Evolutionary conservation across 2,888 invertebrate genomes (phyloP).

Genomic region (Trissolcus brochymenae): DNA sequence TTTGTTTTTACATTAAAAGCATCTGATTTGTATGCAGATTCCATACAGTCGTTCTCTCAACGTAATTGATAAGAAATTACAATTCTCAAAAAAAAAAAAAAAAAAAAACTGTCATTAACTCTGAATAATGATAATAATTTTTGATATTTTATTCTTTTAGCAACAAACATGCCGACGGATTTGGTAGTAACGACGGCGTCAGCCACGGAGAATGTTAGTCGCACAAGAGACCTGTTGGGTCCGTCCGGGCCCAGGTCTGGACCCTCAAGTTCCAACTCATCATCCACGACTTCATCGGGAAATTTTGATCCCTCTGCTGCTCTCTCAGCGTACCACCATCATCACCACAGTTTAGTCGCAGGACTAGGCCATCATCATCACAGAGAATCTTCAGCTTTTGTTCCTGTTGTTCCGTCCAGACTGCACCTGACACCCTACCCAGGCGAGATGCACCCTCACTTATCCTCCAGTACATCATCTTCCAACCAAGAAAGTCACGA

Average conservation of each 20-base stretch:
- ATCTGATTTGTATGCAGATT: too few relatives aligned
- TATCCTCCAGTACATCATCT: conserved; percentile 72
- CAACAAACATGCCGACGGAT: conserved; percentile 72
- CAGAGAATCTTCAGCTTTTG: conserved; percentile 90
- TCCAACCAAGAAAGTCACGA: conserved; percentile 68
- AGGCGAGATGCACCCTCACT: conserved; percentile 83
- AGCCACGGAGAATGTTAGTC: conserved; percentile 67
- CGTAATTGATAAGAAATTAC: not conserved
- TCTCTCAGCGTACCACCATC: conserved; percentile 82
- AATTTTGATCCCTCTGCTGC: conserved; percentile 81
- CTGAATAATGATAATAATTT: not conserved
- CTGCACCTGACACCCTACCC: conserved; percentile 85
- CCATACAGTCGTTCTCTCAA: not conserved
- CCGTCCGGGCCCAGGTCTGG: conserved; percentile 74
- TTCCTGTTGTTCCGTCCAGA: conserved; percentile 90
- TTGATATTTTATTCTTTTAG: conserved; percentile 50
- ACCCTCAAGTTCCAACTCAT: conserved; percentile 60
- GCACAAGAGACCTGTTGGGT: conserved; percentile 66
- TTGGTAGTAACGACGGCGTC: conserved; percentile 73
- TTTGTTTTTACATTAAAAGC: too few relatives aligned
- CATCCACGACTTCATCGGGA: conserved; percentile 74
- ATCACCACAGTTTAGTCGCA: conserved; percentile 75
- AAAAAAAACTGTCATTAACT: not conserved
- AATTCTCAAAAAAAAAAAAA: too few relatives aligned
- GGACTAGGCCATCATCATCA: conserved; percentile 78